Base-by-base conservation (phyloP, 1,140 invertebrate genomes). In the Argopecten irradians region DNA sequence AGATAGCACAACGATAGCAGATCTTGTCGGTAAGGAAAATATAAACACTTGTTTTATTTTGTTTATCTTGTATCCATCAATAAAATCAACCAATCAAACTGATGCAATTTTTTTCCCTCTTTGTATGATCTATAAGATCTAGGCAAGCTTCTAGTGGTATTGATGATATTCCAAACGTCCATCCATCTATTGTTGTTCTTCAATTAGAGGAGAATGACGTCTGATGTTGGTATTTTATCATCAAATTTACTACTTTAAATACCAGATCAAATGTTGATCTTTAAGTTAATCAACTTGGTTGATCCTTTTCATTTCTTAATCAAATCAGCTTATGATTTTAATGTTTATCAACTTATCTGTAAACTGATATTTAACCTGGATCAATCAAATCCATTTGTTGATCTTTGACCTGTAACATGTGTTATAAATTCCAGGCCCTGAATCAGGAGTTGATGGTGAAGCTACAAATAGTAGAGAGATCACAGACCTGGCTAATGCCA, bases 1-100 rank as follows among this genome's bases (percentile, higher is more conserved):
- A 35, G 98, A 98, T 95, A 96, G 96, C 90, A 97, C 97, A 19
- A 98, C 97, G 1, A 96, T 97, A 92, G 95, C 96, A 41, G 96
- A 96, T 14, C 95, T 96, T 46, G 94, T 96, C 83, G 94, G 96
- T 87, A 96, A 96, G 90, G 96, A 96, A 43, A 43, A 43, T 36
- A 71, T 46, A 9, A 22, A 35, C 0, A 14, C 7, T 39, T 13
- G 19, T 33, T 22, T 33, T 39, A 83, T 9, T 22, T 83, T 32
- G 41, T 46, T 33, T 86, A 22, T 86, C 9, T 11, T n/a, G 13
- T 46, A n/a, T 46, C 22, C 22, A 16, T 22, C 35, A n/a, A 85
- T 22, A 22, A 2, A 71, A 32, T 7, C 33, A 5, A 83, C 32
- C 28, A 41, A 22, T 2, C 35, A 14, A 32, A 83, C 22, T 43